These are phyloP conservation scores for Lomographa bimaculata DNA, from an alignment of 2,888 invertebrate genomes.

Conservation along the genomic window DNA sequence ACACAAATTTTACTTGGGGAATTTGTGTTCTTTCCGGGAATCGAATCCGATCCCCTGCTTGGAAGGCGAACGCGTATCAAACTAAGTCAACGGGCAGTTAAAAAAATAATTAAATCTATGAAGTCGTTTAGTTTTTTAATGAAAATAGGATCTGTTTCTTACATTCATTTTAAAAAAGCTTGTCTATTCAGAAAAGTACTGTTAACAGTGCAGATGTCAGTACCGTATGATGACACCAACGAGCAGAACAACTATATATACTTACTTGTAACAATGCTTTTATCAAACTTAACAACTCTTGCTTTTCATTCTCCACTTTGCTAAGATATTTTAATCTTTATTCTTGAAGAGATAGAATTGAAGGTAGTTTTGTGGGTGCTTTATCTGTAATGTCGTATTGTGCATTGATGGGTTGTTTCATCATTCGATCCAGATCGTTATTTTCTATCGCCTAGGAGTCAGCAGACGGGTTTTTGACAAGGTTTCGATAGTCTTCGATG, in stretches of 20 bases:
- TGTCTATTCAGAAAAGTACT: background rate
- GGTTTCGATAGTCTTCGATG: constrained; percentile 13
- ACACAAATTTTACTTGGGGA: no score
- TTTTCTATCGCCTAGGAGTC: constrained; percentile 10
- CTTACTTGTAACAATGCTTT: constrained; percentile 45
- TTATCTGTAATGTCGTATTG: constrained; percentile 10
- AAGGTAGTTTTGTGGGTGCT: background rate
- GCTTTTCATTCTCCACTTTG: background rate
- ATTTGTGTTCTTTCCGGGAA: no score
- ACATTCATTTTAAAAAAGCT: constrained; percentile 27
- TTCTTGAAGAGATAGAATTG: background rate
- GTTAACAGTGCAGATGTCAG: constrained; percentile 32
- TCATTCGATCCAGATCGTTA: constrained; percentile 27
- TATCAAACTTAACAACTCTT: constrained; percentile 25
- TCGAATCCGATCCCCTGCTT: no score
- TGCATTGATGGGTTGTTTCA: constrained; percentile 30
- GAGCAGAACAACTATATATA: constrained; percentile 61
- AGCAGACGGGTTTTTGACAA: constrained; percentile 8
- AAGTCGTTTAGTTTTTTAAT: no score
- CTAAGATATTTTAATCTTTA: constrained; percentile 5
- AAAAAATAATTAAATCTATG: no score
- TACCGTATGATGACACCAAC: constrained; percentile 53
- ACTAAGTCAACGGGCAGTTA: no score
- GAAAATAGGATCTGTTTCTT: constrained; percentile 23
- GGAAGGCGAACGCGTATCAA: no score